These are phyloP conservation scores for Cyrtodaria siliqua DNA, from an alignment of 2,888 invertebrate genomes.

Conservation along the genomic window DNA sequence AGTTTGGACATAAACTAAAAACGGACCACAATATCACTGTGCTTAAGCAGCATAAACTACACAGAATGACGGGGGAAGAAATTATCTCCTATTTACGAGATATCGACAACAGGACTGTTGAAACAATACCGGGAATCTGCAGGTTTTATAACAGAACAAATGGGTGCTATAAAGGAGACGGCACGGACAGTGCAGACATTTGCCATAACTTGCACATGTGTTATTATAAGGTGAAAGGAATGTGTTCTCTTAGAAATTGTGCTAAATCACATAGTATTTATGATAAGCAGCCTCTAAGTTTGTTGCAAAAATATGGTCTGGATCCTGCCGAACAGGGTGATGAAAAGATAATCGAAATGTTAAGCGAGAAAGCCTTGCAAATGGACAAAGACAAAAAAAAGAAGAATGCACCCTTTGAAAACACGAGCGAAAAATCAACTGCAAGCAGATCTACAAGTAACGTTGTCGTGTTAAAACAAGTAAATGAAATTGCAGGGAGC, in stretches of 20 bases:
- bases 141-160: slow-evolving; percentile 49
- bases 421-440: slow-evolving; percentile 18
- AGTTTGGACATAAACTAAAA: slow-evolving; percentile 60
- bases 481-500: background rate
- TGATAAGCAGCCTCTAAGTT: slow-evolving; percentile 45
- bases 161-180: slow-evolving; percentile 56
- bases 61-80: slow-evolving; percentile 50
- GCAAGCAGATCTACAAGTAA: background rate
- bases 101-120: slow-evolving; percentile 39
- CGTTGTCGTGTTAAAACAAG: no score
- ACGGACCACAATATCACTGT: slow-evolving; percentile 53
- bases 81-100: slow-evolving; percentile 41
- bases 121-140: slow-evolving; percentile 54
- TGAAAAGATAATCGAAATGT: slow-evolving; percentile 32
- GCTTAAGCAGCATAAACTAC: slow-evolving; percentile 42
- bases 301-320: slow-evolving; percentile 52
- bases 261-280: slow-evolving; percentile 43
- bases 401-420: slow-evolving; percentile 10
- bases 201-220: slow-evolving; percentile 55
- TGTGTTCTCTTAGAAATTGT: slow-evolving; percentile 43
- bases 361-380: slow-evolving; percentile 25
- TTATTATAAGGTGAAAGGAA: slow-evolving; percentile 34
- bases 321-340: slow-evolving; percentile 54
- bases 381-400: slow-evolving; percentile 24
- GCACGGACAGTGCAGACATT: slow-evolving; percentile 40